Percentiles rank a stretch among this genome's conserved stretches.
Conservation (phyloP, 2,113 vertebrate species). For the Willisornis vidua region DNA sequence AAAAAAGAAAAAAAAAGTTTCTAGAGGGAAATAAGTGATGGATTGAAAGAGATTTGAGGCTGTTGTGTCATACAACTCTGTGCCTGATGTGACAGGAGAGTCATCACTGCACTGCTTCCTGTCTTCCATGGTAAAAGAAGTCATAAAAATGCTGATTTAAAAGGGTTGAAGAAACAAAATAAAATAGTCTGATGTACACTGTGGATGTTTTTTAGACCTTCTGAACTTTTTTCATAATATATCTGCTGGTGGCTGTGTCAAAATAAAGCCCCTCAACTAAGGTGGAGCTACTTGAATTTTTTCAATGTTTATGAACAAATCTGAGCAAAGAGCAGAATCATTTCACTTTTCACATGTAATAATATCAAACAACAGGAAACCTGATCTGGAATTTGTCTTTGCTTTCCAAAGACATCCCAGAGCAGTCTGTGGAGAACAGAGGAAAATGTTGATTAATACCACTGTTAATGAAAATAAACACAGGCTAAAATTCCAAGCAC, state of each 20-base stretch:
- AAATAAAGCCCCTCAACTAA: not conserved
- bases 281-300: not conserved
- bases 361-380: not conserved
- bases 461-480: not conserved
- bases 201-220: not conserved
- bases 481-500: not conserved
- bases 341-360: not conserved
- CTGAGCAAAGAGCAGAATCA: not conserved
- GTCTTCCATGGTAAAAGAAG: not conserved
- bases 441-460: constrained; percentile 14
- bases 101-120: not conserved
- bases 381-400: not conserved
- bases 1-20: not conserved
- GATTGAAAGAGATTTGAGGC: constrained; percentile 45
- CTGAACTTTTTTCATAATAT: not conserved
- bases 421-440: not conserved
- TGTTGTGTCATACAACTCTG: not conserved
- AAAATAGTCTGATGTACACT: not conserved
- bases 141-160: constrained; percentile 3
- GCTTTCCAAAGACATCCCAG: not conserved
- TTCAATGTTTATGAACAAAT: not conserved
- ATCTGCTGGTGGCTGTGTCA: not conserved
- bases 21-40: constrained; percentile 57
- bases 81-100: not conserved
- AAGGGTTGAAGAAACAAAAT: not conserved